Percentiles rank a stretch among this genome's conserved stretches.
Conservation (phyloP, 2,113 vertebrate genomes). For the Bos javanicus region DNA sequence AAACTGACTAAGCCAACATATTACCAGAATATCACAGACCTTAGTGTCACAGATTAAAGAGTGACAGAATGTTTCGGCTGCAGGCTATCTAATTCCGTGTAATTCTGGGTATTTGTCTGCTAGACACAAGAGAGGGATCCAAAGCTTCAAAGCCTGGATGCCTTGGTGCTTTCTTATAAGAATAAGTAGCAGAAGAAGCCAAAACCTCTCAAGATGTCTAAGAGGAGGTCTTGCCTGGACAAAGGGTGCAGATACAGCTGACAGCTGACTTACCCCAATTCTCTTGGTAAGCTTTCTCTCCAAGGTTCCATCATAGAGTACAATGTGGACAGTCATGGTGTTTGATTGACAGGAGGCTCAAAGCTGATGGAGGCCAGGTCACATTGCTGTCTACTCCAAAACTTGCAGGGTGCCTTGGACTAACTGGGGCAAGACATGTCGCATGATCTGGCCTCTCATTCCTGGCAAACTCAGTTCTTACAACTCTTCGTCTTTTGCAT, state of each 20-base stretch:
- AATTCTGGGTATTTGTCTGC: background rate
- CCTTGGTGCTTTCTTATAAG: background rate
- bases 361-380: background rate
- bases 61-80: background rate
- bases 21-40: background rate
- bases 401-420: background rate
- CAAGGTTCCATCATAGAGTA: background rate
- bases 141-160: background rate
- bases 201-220: background rate
- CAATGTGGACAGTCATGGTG: accelerated
- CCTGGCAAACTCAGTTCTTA: background rate
- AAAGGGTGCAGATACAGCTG: background rate
- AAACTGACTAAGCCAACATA: background rate
- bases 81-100: background rate
- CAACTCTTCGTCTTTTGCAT: background rate
- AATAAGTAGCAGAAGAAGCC: background rate
- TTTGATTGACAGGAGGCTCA: background rate
- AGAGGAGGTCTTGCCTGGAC: background rate
- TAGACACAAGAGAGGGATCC: background rate
- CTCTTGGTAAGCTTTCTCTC: background rate
- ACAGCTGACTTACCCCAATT: background rate
- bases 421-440: accelerated
- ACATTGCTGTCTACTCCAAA: background rate
- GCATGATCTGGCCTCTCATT: background rate
- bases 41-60: background rate